Evolutionary conservation across 2,113 vertebrate genomes (phyloP), one percentile per base, ranked within the genome.

Genomic region (Pardalotus punctatus): DNA sequence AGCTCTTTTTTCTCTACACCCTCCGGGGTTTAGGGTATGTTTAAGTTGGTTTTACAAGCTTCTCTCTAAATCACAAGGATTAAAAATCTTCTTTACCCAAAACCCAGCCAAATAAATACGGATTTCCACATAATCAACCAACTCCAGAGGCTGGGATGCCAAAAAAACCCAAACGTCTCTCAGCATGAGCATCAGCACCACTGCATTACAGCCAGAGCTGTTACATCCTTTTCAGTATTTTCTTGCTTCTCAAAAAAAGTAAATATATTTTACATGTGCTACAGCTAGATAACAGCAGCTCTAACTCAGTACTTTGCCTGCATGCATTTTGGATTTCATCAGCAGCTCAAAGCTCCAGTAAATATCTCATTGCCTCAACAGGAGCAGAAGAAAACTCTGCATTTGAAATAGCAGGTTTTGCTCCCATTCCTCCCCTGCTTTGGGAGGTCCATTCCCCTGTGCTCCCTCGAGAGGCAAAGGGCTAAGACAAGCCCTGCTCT

Each of bases 261-360:
- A 92, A 83, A 90, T 74, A 48, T 2, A 90, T 60, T 95, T 97
- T 64, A 90, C 90, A 81, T 88, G 80, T 94, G 94, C 80, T 86
- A 38, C 60, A 81, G 88, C 67, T 18, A 93, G 96, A 92, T 93
- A 97, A 95, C 93, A 95, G 90, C 82, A 83, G 93, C 80, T 81
- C 33, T 69, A 92, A 92, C 45, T 73, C 71, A 38, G 43, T 42
- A 77, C 58, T 93, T 73, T 0, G 70, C 74, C 81, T 70, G 58
- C 8, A 36, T 28, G 62, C 56, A 23, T 51, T 92, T 40, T 36
- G 94, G 79, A 92, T 90, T 97, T 88, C 93, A 90, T 5, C 82
- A 73, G 64, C 77, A 94, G 51, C 82, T 94, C 81, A 84, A 94
- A 94, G 83, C 93, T 92, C 64, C 86, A 88, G 51, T 83, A 86